Percentiles rank a stretch among this genome's conserved stretches.
Evolutionary conservation across 2,113 vertebrate species (phyloP).

Genomic region (Cygnus buccinator): DNA sequence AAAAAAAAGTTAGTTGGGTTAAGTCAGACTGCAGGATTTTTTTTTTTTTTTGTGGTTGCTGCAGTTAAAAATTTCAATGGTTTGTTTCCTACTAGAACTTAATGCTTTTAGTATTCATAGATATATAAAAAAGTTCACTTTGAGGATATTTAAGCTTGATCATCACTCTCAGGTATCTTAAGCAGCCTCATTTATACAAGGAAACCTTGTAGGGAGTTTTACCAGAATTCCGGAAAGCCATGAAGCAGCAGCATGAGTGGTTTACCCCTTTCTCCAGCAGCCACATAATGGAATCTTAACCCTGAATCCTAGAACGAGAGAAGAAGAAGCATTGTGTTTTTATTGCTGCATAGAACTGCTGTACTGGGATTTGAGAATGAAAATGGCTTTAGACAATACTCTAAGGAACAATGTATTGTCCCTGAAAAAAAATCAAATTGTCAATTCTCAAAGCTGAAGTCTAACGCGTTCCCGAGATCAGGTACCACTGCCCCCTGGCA

Average conservation of each 20-base stretch:
- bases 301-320: slow-evolving; percentile 88
- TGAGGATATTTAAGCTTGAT: neutral
- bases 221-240: slow-evolving; percentile 99
- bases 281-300: slow-evolving; percentile 96
- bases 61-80: neutral
- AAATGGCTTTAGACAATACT: neutral
- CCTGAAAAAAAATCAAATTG: neutral
- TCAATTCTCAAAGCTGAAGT: neutral
- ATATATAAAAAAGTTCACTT: neutral
- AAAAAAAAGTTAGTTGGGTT: neutral
- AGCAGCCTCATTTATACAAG: neutral
- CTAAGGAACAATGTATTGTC: neutral
- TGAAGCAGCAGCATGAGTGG: slow-evolving; percentile 96
- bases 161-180: neutral
- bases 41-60: neutral
- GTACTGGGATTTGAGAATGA: neutral
- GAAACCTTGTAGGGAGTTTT: slow-evolving; percentile 50
- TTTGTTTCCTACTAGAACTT: neutral
- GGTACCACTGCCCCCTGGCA: neutral
- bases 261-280: slow-evolving; percentile 94
- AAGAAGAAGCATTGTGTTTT: neutral
- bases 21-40: neutral
- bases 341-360: neutral
- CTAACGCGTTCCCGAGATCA: neutral
- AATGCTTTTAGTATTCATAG: neutral